Conservation (phyloP, 2,888 invertebrate species). For the Epicampocera succincta region DNA sequence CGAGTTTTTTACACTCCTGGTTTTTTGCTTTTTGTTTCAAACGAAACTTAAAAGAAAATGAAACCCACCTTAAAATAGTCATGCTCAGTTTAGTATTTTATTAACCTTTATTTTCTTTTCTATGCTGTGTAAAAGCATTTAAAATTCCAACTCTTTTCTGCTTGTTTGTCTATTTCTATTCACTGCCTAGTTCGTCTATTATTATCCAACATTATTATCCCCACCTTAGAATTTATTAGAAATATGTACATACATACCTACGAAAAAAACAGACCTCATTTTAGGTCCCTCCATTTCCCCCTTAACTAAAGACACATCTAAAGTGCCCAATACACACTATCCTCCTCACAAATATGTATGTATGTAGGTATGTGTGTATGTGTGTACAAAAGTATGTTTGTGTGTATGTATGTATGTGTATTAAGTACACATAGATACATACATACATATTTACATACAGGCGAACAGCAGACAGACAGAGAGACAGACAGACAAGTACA, state of each 20-base stretch:
- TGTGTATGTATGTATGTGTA: too few species aligned
- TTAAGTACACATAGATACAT: too few species aligned
- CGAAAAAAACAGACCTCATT: slow-evolving; percentile 41
- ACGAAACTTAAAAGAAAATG: slow-evolving; percentile 9
- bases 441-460: too few species aligned
- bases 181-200: slow-evolving; percentile 61
- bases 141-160: slow-evolving; percentile 42
- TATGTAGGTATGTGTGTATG: too few species aligned
- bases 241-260: too few species aligned
- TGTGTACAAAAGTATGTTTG: too few species aligned
- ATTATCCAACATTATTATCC: slow-evolving; percentile 65
- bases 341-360: slow-evolving; percentile 46
- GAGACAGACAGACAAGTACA: slow-evolving; percentile 13
- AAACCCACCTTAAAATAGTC: slow-evolving; percentile 51
- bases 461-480: neutral
- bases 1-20: slow-evolving; percentile 36
- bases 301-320: slow-evolving; percentile 13
- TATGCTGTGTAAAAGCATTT: slow-evolving; percentile 5
- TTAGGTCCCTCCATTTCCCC: slow-evolving; percentile 15
- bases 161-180: slow-evolving; percentile 41
- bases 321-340: slow-evolving; percentile 52
- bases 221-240: slow-evolving; percentile 65
- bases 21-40: neutral
- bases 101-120: slow-evolving; percentile 41
- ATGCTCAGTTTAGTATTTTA: slow-evolving; percentile 22